Evolutionary conservation across 2,888 invertebrate genomes (phyloP), one percentile per base, ranked within the genome.

Genomic region (Dendrolimus houi): DNA sequence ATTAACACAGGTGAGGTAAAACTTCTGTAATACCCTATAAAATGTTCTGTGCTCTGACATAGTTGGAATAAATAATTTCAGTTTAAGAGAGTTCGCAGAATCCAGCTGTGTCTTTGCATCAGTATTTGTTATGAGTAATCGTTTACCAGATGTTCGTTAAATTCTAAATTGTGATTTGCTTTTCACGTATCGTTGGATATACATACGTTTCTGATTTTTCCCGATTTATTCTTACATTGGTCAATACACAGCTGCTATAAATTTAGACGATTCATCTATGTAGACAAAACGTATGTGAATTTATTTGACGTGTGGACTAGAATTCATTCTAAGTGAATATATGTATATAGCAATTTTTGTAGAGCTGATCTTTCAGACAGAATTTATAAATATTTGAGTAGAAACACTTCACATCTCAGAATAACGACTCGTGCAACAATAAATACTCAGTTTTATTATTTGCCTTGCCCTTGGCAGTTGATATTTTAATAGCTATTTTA

Each of bases 121-220:
- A 57, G 62, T 60, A 62, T 56, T 64, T 62, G 56, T 60, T 57
- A 60, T 66, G 57, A 65, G 54, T 63, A 56, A 63, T 14, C 53
- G 56, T 41, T 55, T 64, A 54, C 57, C 60, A 64, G 62, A 63
- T 62, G 60, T 56, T 55, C 52, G 57, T 54, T 60, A 53, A 9
- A 40, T 52, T 55, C 9, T 52, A 17, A 6, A 55, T 52, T 47
- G 13, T 8, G n/a, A n/a, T 55, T 10, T 17, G 9, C 55, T 55
- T 10, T 17, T 42, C 41, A 8, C 14, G 54, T 14, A 17, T 54
- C 6, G 10, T 7, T 54, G 14, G 7, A 7, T 8, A 7, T 8
- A n/a, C 0, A 41, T 9, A 1, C 42, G 9, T 54, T 41, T 14
- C 9, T 54, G 41, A 41, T 14, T 9, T 55, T 55, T 55, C 55